Base-by-base conservation (phyloP, 2,888 invertebrate species). In the Troglohyphantes excavatus region DNA sequence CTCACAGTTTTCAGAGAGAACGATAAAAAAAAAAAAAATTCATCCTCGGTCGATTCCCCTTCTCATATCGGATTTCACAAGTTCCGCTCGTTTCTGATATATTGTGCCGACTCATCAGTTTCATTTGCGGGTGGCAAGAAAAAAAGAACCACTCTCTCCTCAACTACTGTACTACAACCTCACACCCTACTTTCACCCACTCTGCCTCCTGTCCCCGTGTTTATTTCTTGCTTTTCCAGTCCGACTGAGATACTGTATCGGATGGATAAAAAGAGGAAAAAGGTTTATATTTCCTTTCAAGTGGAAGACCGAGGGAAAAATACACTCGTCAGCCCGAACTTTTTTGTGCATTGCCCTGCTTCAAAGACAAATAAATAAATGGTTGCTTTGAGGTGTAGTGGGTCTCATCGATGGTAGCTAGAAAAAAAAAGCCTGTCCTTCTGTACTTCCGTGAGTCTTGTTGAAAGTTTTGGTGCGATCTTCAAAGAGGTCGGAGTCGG, bases 301-400 rank as follows among this genome's bases (percentile, higher is more conserved):
- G 39, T 61, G 39, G 21, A 82, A 29, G 83, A n/a, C 46, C 46
- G n/a, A n/a, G 27, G 19, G 43, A 73, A 61, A 72, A 73, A 83
- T 43, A 63, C 27, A 63, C 43, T 83, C 65, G 83, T 83, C 83
- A 83, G 75, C 84, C n/a, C 75, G 39, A 82, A 75, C 46, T 84
- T 75, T 29, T 43, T 46, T 46, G 27, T n/a, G 26, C 19, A n/a
- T n/a, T n/a, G n/a, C 72, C n/a, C 61, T 26, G 67, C 75, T 53
- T 29, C 84, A 84, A 84, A 84, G 84, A 75, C 75, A 84, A 84
- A 84, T 67, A 84, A 84, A 76, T 75, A 27, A 65, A 84, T 33
- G 73, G 75, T 84, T 73, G 53, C 84, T 84, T 75, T 65, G 84
- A 84, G 67, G 67, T 67, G 59, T 84, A 84, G 73, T 84, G 83